Evolutionary conservation across 1,140 invertebrate genomes (phyloP).

Genomic region (Drosophila pruinosa): DNA sequence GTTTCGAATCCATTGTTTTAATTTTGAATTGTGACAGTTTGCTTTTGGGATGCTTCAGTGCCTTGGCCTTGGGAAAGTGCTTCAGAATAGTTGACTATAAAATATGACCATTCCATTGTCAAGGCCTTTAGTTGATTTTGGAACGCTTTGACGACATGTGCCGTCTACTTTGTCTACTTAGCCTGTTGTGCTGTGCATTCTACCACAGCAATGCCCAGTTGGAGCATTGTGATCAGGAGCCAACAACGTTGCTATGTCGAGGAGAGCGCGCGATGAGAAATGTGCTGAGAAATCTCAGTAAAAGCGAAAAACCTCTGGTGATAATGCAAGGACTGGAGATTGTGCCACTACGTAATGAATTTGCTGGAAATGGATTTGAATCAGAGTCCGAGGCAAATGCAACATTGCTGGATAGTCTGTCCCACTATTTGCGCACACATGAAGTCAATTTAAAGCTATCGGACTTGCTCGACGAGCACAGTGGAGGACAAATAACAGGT

Average conservation of each 20-base stretch:
- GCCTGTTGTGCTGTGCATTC: slow-evolving; percentile 47
- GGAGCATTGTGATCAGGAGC: slow-evolving; percentile 54
- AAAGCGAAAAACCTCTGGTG: slow-evolving; percentile 65
- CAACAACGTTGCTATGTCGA: slow-evolving; percentile 63
- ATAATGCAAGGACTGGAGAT: slow-evolving; percentile 76
- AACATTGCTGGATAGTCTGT: slow-evolving; percentile 84
- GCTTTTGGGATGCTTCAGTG: slow-evolving; percentile 59
- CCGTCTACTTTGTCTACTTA: slow-evolving; percentile 36
- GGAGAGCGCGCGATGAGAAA: slow-evolving; percentile 69
- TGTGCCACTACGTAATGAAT: slow-evolving; percentile 56
- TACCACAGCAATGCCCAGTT: slow-evolving; percentile 47
- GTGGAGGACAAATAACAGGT: slow-evolving; percentile 41
- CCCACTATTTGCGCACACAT: slow-evolving; percentile 87
- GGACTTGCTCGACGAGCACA: slow-evolving; percentile 83
- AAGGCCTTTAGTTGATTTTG: slow-evolving; percentile 74
- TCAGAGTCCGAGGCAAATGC: slow-evolving; percentile 1
- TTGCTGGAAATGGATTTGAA: neutral
- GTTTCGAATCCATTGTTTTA: slow-evolving; percentile 65
- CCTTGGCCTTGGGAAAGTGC: slow-evolving; percentile 62
- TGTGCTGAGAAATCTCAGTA: slow-evolving; percentile 67
- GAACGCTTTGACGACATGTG: slow-evolving; percentile 62
- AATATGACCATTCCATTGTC: slow-evolving; percentile 69
- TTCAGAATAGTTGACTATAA: slow-evolving; percentile 59
- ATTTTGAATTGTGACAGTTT: slow-evolving; percentile 71
- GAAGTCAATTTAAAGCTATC: slow-evolving; percentile 88